Evolutionary conservation across 2,797 vertebrate genomes (phyloP).

Genomic region (Nyctalus aviator): DNA sequence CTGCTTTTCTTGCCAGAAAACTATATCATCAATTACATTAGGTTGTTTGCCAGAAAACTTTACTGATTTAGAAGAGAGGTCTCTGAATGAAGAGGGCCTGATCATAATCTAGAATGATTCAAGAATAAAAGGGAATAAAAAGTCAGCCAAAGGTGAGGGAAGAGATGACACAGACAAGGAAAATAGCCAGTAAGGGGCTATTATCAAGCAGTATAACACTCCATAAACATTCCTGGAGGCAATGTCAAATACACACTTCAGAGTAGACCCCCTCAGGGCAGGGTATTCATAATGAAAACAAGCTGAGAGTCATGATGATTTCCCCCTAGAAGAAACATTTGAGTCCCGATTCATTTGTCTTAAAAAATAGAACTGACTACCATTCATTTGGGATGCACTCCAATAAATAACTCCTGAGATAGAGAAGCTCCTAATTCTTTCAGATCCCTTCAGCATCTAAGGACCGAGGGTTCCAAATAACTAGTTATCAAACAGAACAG

Average conservation of each 20-base stretch:
- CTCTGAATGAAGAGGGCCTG: not conserved
- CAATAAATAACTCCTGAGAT: not conserved
- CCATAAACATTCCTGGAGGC: not conserved
- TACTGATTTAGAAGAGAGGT: not conserved
- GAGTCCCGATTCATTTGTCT: not conserved
- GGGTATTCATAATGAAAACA: not conserved
- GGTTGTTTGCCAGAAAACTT: not conserved
- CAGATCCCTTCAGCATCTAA: not conserved
- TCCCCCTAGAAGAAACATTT: not conserved
- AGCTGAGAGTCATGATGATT: not conserved
- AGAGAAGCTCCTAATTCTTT: not conserved
- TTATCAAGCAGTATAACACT: accelerated
- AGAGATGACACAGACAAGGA: not conserved
- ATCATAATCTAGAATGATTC: not conserved
- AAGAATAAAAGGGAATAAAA: not conserved
- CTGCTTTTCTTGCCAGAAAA: not conserved
- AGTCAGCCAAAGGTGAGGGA: not conserved
- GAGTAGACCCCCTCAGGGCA: not conserved
- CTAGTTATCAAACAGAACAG: not conserved
- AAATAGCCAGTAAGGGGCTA: not conserved
- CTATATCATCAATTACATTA: not conserved
- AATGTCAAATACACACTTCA: not conserved
- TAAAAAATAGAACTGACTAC: not conserved
- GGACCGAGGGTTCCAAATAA: not conserved
- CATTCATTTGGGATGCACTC: not conserved